Conservation (phyloP, 2,888 invertebrate genomes). For the Molanna angustata region DNA sequence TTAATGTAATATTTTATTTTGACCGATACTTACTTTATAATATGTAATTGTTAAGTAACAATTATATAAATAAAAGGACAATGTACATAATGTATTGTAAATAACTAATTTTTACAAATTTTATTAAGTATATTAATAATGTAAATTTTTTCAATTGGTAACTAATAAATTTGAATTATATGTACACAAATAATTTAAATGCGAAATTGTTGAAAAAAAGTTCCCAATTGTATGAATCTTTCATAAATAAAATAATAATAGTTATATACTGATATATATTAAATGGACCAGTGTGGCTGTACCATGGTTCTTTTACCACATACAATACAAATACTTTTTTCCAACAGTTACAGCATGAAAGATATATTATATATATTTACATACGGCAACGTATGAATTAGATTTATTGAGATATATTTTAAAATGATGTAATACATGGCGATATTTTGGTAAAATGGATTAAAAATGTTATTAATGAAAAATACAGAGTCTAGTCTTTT, state of each 20-base stretch:
- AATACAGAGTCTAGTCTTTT: conserved; percentile 32
- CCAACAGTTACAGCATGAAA: conserved; percentile 37
- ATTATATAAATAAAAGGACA: conserved; percentile 24
- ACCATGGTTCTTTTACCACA: too few species aligned
- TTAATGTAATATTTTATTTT: conserved; percentile 20
- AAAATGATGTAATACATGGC: conserved; percentile 29
- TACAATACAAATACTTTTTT: conserved; percentile 37
- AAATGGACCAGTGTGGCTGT: too few species aligned
- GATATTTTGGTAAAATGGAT: conserved; percentile 32
- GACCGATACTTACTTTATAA: conserved; percentile 20
- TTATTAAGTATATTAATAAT: conserved; percentile 23
- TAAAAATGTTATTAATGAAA: conserved; percentile 30
- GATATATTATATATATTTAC: conserved; percentile 19
- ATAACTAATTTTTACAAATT: conserved; percentile 32
- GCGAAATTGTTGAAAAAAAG: conserved; percentile 11
- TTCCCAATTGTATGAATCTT: neutral
- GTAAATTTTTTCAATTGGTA: conserved; percentile 30
- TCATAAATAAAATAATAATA: too few species aligned
- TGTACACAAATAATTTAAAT: conserved; percentile 35
- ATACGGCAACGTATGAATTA: conserved; percentile 23
- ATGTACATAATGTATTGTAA: conserved; percentile 29
- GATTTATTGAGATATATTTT: conserved; percentile 31
- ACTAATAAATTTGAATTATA: conserved; percentile 38
- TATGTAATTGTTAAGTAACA: conserved; percentile 23
- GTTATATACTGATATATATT: too few species aligned